Conservation (phyloP, 2,797 vertebrate species). For the Danionella dracula region DNA sequence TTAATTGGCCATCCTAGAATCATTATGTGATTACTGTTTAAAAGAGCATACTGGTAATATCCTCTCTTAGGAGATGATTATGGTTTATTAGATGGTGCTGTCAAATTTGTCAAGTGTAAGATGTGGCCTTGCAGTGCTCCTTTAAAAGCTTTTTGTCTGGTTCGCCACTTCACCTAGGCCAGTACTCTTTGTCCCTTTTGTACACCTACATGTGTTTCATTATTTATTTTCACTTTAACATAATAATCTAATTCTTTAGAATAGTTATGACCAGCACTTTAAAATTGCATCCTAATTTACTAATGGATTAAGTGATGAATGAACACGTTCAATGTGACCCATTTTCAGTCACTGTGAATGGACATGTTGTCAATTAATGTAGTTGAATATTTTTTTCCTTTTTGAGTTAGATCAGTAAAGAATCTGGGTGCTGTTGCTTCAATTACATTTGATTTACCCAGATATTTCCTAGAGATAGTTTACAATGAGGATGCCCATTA, state of each 20-base stretch:
- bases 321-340: neutral
- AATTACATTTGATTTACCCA: too few species aligned
- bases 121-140: neutral
- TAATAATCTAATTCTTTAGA: neutral
- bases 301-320: neutral
- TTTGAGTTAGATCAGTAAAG: too few species aligned
- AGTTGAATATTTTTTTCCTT: too few species aligned
- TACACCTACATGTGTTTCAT: neutral
- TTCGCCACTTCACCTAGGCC: neutral
- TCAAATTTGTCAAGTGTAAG: neutral
- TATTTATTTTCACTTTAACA: neutral
- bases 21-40: conserved; percentile 14
- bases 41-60: neutral
- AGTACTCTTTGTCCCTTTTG: conserved; percentile 6
- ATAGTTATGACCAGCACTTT: neutral
- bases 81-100: neutral
- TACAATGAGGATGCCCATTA: too few species aligned
- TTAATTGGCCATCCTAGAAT: conserved; percentile 24
- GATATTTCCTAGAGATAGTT: too few species aligned
- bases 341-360: neutral
- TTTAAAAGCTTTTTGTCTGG: conserved; percentile 10
- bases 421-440: too few species aligned
- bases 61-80: neutral
- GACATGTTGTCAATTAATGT: neutral
- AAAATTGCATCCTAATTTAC: conserved; percentile 2